Percentiles rank a stretch among this genome's conserved stretches.
phyloP scores from a whole-genome alignment of 2,113 vertebrate genomes.

The Acanthochromis polyacanthus region DNA sequence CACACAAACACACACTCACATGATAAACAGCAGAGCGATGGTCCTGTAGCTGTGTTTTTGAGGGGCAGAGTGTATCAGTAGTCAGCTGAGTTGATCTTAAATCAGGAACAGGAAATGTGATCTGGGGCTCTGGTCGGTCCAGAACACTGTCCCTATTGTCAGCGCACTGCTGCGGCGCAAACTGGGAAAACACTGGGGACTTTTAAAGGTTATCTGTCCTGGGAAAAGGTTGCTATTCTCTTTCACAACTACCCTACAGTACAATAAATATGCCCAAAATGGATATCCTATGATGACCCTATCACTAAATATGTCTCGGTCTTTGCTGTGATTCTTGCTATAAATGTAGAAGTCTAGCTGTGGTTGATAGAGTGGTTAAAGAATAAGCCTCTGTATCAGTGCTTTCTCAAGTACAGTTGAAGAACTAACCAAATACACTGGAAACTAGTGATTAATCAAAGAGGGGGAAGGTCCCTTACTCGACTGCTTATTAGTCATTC shows the following conservation, averaged over 20 bases:
- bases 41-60: conserved; percentile 51
- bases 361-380: background rate
- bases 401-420: background rate
- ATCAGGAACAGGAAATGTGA: conserved; percentile 84
- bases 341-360: background rate
- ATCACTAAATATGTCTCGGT: conserved; percentile 28
- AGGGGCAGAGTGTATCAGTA: conserved; percentile 69
- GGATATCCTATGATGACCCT: background rate
- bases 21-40: conserved; percentile 40
- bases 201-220: conserved; percentile 80
- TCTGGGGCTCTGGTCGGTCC: conserved; percentile 65
- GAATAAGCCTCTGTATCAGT: background rate
- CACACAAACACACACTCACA: background rate
- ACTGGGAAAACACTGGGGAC: conserved; percentile 71
- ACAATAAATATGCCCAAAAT: conserved; percentile 29
- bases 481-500: conserved; percentile 24
- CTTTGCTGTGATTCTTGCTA: background rate
- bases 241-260: conserved; percentile 44
- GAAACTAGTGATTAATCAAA: conserved; percentile 10
- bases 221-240: conserved; percentile 69
- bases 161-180: conserved; percentile 58
- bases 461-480: conserved; percentile 6
- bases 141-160: conserved; percentile 81
- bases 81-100: conserved; percentile 82
- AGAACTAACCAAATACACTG: background rate